A percentile compares a stretch with the other conserved stretches of the same genome.
These are phyloP conservation scores for Drosophila melanosoma DNA, from an alignment of 2,888 invertebrate genomes.

Conservation along the genomic window DNA sequence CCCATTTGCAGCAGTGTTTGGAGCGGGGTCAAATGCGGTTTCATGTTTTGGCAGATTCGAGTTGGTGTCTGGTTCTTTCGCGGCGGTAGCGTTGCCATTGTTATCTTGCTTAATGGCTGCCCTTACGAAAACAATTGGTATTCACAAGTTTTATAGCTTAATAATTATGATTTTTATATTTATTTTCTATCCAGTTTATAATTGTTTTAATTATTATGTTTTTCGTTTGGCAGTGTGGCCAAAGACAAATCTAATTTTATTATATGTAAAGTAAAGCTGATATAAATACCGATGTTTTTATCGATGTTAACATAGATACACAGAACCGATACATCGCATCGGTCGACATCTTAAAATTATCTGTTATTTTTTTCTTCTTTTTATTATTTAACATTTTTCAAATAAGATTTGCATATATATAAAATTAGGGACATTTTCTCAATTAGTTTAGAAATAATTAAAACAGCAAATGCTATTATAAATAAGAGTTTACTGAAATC, in stretches of 20 bases:
- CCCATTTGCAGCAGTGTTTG: constrained; percentile 95
- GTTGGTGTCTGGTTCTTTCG: constrained; percentile 90
- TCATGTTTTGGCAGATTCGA: constrained; percentile 87
- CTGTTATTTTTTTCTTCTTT: background rate
- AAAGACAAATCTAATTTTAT: constrained; percentile 1
- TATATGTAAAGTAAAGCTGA: background rate
- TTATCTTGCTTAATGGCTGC: constrained; percentile 50
- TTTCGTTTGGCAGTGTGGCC: constrained; percentile 57
- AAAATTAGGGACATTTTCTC: background rate
- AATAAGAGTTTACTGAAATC: background rate
- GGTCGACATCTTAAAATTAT: background rate
- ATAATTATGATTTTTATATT: background rate
- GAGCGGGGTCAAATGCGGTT: constrained; percentile 90
- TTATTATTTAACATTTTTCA: background rate
- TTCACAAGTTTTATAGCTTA: background rate
- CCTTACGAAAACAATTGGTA: constrained; percentile 1
- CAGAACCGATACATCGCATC: background rate
- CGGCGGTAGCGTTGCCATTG: constrained; percentile 91
- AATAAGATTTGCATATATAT: background rate
- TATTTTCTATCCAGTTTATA: constrained; percentile 10
- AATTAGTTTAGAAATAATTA: background rate
- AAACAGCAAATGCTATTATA: background rate
- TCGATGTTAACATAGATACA: background rate
- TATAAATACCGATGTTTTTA: background rate
- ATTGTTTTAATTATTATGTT: constrained; percentile 43